Base-by-base conservation (phyloP, 2,113 vertebrate species). In the Crotalus horridus region DNA sequence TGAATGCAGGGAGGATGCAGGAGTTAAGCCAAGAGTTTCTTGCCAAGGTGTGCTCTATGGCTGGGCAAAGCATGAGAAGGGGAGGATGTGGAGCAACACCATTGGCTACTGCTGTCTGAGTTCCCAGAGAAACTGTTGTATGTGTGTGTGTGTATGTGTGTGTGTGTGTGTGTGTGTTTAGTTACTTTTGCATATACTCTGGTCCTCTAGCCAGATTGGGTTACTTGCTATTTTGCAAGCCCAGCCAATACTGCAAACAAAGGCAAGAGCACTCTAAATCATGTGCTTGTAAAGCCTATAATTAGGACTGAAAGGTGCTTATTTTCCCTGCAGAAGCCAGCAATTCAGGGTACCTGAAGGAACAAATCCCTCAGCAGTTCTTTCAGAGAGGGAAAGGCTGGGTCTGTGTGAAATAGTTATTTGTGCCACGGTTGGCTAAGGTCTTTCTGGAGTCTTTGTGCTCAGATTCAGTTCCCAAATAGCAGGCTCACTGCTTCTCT, bases 271-370 rank as follows among this genome's bases (percentile, higher is more conserved):
- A 89, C 87, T n/a, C 85, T 89, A 95, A 94, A 95, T 94, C 91
- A 90, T 56, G 46, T 88, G 7, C 92, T 91, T 48, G 94, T 95
- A 94, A 96, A 96, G 94, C 81, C 92, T 93, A 9, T 93, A 93
- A 95, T 94, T 93, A 93, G 95, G 59, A 56, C 55, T 55, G 91
- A 91, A 95, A 95, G 92, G 93, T 85, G 94, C 89, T 96, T 94
- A 92, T 95, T 97, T 96, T 87, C 95, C 94, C 74, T 91, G 95
- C 0, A 7, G 91, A 90, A 94, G 89, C 93, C 94, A 94, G 87
- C 88, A 89, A 90, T 96, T 94, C 92, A 29, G 81, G 93, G 93
- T 91, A 96, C 96, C 95, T 97, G 96, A 96, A 94, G 94, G 88
- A 95, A 95, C 87, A 94, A 94, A 95, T 96, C 69, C 10, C 88